These are phyloP conservation scores for Athene cunicularia DNA, from an alignment of 2,113 vertebrate species.

Conservation along the genomic window DNA sequence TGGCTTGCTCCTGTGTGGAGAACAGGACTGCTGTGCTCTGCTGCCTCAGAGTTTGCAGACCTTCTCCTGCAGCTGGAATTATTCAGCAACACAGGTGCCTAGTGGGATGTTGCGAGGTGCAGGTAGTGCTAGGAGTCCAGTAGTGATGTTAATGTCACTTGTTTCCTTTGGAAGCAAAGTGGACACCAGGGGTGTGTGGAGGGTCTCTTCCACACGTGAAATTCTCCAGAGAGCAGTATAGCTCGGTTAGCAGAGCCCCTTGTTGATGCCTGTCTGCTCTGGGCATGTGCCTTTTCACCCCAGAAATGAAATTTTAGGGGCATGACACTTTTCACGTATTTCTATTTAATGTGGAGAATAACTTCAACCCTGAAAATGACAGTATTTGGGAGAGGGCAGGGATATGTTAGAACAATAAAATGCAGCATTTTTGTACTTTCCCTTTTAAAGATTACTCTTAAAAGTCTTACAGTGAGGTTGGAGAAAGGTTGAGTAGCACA, in stretches of 20 bases:
- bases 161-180: neutral
- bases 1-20: neutral
- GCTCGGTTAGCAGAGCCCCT: neutral
- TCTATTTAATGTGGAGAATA: neutral
- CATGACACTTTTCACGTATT: neutral
- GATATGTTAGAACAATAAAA: neutral
- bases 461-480: neutral
- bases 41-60: neutral
- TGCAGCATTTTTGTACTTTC: neutral
- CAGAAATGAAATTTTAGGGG: neutral
- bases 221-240: neutral
- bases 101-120: neutral
- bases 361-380: neutral
- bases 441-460: neutral
- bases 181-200: neutral
- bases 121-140: neutral
- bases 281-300: neutral
- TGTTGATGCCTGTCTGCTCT: neutral
- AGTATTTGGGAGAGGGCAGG: neutral
- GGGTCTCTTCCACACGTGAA: fast-evolving
- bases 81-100: neutral
- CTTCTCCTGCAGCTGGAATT: neutral
- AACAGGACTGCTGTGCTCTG: neutral
- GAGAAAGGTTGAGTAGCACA: neutral
- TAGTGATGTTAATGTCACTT: neutral